Evolutionary conservation across 2,888 invertebrate genomes (phyloP), one percentile per base, ranked within the genome.

Genomic region (Erannis defoliaria): DNA sequence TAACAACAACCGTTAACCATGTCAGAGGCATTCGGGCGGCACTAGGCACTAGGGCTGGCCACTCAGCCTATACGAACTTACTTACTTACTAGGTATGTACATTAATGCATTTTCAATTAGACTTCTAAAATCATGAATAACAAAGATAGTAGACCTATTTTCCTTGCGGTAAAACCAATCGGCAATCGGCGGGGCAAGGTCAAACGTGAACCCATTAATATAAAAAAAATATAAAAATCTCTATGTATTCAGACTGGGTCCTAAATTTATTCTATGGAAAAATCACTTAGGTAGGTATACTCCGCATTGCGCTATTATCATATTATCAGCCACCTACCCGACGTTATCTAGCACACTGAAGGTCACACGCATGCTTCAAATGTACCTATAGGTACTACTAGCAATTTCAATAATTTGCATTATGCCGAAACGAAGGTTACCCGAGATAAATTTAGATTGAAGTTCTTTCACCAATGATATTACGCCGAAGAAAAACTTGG

Each of bases 301-400:
- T 66, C 73, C 72, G 80, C 80, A 80, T 69, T 83, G 80, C 77
- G 78, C 64, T 74, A 76, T 81, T 85, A 84, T 83, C 80, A 75
- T 71, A 72, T 82, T 87, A 87, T 86, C 88, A 84, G 76, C 65
- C 76, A 77, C 69, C 74, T 78, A 74, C 72, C 74, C 66, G 70
- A 60, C 62, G 77, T 80, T 86, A 86, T 86, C 84, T 79, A 37
- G 56, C 67, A 64, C 68, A 72, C 66, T 79, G 84, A 87, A 87
- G 86, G 86, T 84, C 85, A 77, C 62, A 55, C 62, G 61, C 68
- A 62, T 62, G 60, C 63, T 71, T 71, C 70, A 63, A 70, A 56
- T 66, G 56, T 74, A n/a, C n/a, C n/a, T n/a, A 40, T 26, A 23
- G 23, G 23, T 2, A 23, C 23, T 23, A 26, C n/a, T 63, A 56